A percentile compares a stretch with the other conserved stretches of the same genome.
These are phyloP conservation scores for Gadus chalcogrammus DNA, from an alignment of 2,113 vertebrate species.

Conservation along the genomic window DNA sequence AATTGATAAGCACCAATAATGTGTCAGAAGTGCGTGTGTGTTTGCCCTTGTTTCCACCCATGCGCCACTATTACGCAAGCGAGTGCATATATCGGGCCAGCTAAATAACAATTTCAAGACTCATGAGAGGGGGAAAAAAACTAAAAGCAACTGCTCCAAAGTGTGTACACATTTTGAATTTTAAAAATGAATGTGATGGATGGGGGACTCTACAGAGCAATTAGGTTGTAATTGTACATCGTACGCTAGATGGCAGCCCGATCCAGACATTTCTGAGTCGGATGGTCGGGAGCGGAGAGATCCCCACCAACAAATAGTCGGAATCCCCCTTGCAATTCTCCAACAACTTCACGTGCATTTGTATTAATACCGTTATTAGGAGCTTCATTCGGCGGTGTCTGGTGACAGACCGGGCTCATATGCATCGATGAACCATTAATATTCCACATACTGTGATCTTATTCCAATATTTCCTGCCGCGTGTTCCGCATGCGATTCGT, in stretches of 20 bases:
- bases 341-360: conserved; percentile 71
- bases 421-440: conserved; percentile 45
- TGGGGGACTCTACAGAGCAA: conserved; percentile 27
- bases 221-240: conserved; percentile 75
- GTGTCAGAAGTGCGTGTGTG: too few species aligned
- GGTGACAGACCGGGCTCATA: conserved; percentile 29
- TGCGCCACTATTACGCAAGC: too few species aligned
- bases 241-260: conserved; percentile 98
- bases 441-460: conserved; percentile 36
- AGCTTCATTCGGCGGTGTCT: conserved; percentile 34
- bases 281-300: conserved; percentile 61
- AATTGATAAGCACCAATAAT: too few species aligned
- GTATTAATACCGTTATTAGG: conserved; percentile 67
- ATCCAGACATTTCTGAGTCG: conserved; percentile 84
- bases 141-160: not conserved
- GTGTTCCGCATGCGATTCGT: conserved; percentile 36
- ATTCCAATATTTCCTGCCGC: conserved; percentile 39
- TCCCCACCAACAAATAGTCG: conserved; percentile 67
- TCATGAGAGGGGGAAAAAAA: not conserved
- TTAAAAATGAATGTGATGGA: conserved; percentile 36
- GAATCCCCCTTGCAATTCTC: conserved; percentile 66
- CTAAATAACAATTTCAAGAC: not conserved
- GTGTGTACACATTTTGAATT: not conserved
- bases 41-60: too few species aligned
- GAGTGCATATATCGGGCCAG: too few species aligned